Evolutionary conservation across 2,888 invertebrate species (phyloP).

Genomic region (Hecatera dysodea): DNA sequence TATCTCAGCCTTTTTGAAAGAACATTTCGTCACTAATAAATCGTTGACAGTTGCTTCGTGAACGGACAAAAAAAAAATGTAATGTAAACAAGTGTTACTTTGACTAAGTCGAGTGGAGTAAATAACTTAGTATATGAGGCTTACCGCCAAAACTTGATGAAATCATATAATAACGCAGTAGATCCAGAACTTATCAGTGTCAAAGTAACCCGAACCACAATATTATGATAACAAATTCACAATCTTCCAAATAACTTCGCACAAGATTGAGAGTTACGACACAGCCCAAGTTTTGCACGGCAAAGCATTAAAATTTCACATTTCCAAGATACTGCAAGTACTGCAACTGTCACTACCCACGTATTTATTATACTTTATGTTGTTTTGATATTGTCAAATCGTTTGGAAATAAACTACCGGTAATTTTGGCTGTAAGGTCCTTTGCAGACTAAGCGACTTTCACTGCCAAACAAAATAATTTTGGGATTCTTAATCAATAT

Average conservation of each 20-base stretch:
- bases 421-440: constrained; percentile 27
- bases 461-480: neutral
- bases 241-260: constrained; percentile 44
- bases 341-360: constrained; percentile 28
- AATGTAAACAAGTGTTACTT: too few species aligned
- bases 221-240: constrained; percentile 19
- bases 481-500: too few species aligned
- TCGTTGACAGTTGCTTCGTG: too few species aligned
- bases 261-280: constrained; percentile 19
- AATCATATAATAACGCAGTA: too few species aligned
- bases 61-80: too few species aligned
- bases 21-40: too few species aligned
- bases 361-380: constrained; percentile 20
- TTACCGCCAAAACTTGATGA: too few species aligned
- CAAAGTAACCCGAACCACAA: constrained; percentile 19
- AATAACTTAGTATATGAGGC: too few species aligned
- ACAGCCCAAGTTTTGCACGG: constrained; percentile 34
- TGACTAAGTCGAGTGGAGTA: too few species aligned
- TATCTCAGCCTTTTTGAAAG: too few species aligned
- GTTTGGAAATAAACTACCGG: constrained; percentile 48
- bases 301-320: constrained; percentile 52
- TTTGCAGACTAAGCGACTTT: neutral
- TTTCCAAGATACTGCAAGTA: constrained; percentile 38
- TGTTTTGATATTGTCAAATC: constrained; percentile 43
- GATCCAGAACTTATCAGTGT: neutral